phyloP scores from a whole-genome alignment of 2,113 vertebrate species.

The Dasyurus viverrinus region DNA sequence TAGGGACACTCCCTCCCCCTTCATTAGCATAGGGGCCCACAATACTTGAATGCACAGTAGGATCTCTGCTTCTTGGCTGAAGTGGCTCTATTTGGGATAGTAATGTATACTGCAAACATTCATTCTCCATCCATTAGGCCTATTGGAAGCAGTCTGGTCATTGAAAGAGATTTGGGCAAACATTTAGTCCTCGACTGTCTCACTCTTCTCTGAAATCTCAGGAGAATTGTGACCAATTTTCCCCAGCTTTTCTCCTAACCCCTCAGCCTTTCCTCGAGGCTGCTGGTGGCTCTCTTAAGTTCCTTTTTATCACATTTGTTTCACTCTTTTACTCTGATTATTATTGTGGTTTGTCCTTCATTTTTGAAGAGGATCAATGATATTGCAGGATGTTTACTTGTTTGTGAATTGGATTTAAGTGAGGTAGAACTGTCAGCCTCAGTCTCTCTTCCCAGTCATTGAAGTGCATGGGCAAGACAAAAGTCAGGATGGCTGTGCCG shows the following conservation, averaged over 20 bases:
- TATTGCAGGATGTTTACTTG: background rate
- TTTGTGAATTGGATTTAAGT: background rate
- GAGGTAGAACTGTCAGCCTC: background rate
- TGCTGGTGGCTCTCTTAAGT: background rate
- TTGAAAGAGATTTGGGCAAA: background rate
- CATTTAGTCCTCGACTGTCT: background rate
- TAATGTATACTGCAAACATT: background rate
- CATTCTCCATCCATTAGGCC: background rate
- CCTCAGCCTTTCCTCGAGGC: background rate
- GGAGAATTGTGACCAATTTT: background rate
- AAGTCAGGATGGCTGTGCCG: background rate
- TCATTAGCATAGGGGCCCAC: background rate
- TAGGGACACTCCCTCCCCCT: background rate
- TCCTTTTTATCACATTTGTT: background rate
- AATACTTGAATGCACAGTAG: background rate
- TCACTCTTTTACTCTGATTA: background rate
- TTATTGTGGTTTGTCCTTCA: too few relatives aligned
- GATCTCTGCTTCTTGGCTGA: background rate
- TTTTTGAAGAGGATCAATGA: too few relatives aligned
- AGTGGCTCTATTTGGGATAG: background rate
- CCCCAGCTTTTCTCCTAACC: background rate
- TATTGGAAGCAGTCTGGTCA: background rate
- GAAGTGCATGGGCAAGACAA: background rate
- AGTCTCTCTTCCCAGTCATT: background rate
- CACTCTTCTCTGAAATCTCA: background rate